phyloP scores from a whole-genome alignment of 2,797 vertebrate genomes.

The Acrossocheilus wenchowensis region DNA sequence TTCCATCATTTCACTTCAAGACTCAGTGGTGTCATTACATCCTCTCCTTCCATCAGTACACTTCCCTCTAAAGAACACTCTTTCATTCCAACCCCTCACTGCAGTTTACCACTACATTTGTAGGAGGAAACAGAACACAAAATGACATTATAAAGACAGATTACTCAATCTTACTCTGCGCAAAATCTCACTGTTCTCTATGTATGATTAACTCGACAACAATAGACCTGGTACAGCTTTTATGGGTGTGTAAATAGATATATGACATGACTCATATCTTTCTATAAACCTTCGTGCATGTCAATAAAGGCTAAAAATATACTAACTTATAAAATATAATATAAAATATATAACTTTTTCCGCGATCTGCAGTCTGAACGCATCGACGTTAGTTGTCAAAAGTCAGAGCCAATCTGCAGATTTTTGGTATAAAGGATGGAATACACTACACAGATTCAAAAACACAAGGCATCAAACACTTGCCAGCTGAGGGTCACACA shows the following conservation, averaged over 20 bases:
- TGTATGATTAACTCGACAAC: constrained; percentile 39
- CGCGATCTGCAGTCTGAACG: not conserved
- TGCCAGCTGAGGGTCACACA: not conserved
- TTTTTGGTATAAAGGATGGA: not conserved
- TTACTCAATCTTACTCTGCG: constrained; percentile 22
- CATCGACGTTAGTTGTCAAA: not conserved
- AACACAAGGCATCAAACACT: not conserved
- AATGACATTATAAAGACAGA: constrained; percentile 49
- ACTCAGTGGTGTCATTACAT: constrained; percentile 47
- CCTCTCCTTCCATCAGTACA: constrained; percentile 19
- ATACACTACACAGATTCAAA: not conserved
- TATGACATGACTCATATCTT: not conserved
- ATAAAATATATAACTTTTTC: not conserved
- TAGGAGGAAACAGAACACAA: constrained; percentile 45
- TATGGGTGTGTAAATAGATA: constrained; percentile 17
- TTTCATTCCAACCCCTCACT: constrained; percentile 38
- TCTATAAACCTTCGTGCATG: not conserved
- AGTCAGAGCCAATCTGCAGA: not conserved
- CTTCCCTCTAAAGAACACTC: constrained; percentile 15
- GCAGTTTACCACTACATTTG: constrained; percentile 15
- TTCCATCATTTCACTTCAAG: constrained; percentile 43
- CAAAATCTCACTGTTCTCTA: not conserved
- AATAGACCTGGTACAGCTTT: constrained; percentile 11
- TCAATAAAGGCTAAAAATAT: constrained; percentile 1
- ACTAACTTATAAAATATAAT: not conserved